These are phyloP conservation scores for Drosophila jambulina DNA, from an alignment of 1,140 invertebrate species.

Conservation along the genomic window DNA sequence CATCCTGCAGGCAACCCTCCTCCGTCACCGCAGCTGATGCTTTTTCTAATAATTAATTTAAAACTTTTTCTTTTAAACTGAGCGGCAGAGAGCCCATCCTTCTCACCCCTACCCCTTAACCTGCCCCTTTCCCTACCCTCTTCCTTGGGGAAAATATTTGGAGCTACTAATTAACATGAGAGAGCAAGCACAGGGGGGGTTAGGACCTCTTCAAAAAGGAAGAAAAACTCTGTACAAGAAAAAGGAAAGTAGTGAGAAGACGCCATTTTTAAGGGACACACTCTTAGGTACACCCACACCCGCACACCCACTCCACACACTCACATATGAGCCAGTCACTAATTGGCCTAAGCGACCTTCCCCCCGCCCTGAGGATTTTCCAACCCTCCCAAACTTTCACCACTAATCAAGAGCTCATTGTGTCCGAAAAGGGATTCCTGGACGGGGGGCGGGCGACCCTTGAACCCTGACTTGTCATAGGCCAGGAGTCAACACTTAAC, in stretches of 20 bases:
- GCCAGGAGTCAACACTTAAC: slow-evolving; percentile 59
- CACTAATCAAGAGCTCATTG: slow-evolving; percentile 50
- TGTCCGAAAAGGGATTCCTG: slow-evolving; percentile 24
- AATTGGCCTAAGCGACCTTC: slow-evolving; percentile 25
- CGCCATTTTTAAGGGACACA: slow-evolving; percentile 28
- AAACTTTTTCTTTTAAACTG: slow-evolving; percentile 80
- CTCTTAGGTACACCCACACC: neutral
- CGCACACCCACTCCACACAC: neutral
- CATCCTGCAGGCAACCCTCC: slow-evolving; percentile 17
- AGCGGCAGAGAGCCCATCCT: slow-evolving; percentile 8
- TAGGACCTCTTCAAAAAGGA: neutral
- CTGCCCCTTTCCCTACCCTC: neutral
- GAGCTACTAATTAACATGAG: slow-evolving; percentile 55
- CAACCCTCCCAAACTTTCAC: slow-evolving; percentile 36
- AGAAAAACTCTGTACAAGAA: neutral
- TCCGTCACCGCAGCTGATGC: slow-evolving; percentile 68
- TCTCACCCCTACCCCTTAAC: neutral
- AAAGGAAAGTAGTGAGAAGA: neutral
- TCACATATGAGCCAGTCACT: slow-evolving; percentile 13
- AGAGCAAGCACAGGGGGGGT: neutral
- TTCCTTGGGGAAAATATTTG: slow-evolving; percentile 20
- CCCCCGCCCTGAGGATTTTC: neutral
- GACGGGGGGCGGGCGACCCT: neutral
- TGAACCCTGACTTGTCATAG: slow-evolving; percentile 44
- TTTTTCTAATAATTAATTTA: slow-evolving; percentile 85